phyloP scores from a whole-genome alignment of 2,113 vertebrate genomes.

The Cervus canadensis region DNA sequence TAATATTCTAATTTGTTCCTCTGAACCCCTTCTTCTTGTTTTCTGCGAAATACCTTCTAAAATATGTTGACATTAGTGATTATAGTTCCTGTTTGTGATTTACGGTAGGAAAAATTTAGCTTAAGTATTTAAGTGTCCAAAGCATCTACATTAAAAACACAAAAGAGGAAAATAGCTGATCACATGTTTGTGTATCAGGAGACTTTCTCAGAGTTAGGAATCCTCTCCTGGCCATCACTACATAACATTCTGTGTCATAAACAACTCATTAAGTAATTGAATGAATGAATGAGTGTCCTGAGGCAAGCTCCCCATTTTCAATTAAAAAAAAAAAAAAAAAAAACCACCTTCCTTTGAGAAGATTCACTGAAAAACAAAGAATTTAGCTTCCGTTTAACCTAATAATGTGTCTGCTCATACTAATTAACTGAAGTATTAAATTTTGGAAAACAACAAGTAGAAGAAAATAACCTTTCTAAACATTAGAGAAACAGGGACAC shows the following conservation, averaged over 20 bases:
- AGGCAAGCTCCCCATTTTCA: neutral
- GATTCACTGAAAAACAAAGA: neutral
- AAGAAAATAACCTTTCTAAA: neutral
- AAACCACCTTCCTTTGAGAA: neutral
- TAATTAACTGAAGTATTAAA: neutral
- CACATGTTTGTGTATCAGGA: neutral
- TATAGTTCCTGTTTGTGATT: neutral
- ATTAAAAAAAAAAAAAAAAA: neutral
- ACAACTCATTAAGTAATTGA: neutral
- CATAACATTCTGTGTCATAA: neutral
- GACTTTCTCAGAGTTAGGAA: neutral
- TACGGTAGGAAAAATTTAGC: neutral
- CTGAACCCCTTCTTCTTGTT: neutral
- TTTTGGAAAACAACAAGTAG: neutral
- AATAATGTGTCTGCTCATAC: neutral
- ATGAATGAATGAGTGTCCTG: neutral
- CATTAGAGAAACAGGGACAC: neutral
- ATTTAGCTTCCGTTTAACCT: neutral
- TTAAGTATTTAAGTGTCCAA: neutral
- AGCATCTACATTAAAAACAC: neutral
- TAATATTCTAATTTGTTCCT: conserved; percentile 11
- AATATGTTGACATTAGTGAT: neutral
- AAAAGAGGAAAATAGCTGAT: neutral
- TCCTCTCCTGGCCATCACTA: neutral
- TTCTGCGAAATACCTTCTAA: neutral